A percentile compares a stretch with the other conserved stretches of the same genome.
Evolutionary conservation across 2,113 vertebrate genomes (phyloP).

Genomic region (Smithornis capensis): DNA sequence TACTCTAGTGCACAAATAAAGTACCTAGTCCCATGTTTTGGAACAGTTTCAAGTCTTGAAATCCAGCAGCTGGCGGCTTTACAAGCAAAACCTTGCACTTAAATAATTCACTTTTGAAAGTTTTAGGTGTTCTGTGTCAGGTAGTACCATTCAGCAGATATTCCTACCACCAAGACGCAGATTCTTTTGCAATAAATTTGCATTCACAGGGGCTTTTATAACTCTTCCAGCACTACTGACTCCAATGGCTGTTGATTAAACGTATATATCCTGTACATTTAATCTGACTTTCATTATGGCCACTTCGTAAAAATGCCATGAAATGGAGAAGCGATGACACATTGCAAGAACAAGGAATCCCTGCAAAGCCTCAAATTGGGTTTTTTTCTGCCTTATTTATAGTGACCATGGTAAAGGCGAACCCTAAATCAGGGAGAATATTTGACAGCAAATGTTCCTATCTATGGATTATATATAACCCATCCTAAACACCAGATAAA

Average conservation of each 20-base stretch:
- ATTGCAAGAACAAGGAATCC: slow-evolving; percentile 88
- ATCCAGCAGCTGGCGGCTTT: slow-evolving; percentile 82
- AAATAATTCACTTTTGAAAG: slow-evolving; percentile 81
- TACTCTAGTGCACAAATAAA: slow-evolving; percentile 87
- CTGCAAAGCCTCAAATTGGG: slow-evolving; percentile 90
- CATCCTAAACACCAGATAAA: slow-evolving; percentile 84
- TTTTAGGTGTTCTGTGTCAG: slow-evolving; percentile 86
- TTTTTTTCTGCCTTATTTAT: slow-evolving; percentile 87
- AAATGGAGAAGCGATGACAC: slow-evolving; percentile 87
- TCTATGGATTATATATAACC: slow-evolving; percentile 88
- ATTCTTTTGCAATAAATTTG: slow-evolving; percentile 83
- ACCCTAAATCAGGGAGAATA: slow-evolving; percentile 91
- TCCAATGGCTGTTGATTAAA: slow-evolving; percentile 76
- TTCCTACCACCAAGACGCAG: slow-evolving; percentile 63
- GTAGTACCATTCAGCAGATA: slow-evolving; percentile 83
- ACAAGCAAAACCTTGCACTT: slow-evolving; percentile 81
- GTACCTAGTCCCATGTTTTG: slow-evolving; percentile 81
- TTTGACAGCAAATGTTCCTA: slow-evolving; percentile 90
- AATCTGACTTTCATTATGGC: slow-evolving; percentile 96
- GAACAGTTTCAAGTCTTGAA: slow-evolving; percentile 84
- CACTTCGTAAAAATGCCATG: slow-evolving; percentile 98
- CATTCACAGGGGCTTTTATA: slow-evolving; percentile 76
- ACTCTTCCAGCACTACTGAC: slow-evolving; percentile 72
- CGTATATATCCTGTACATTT: slow-evolving; percentile 84
- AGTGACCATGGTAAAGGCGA: slow-evolving; percentile 85